Base-by-base conservation (phyloP, 2,797 vertebrate species). In the Craterocephalus amniculus region DNA sequence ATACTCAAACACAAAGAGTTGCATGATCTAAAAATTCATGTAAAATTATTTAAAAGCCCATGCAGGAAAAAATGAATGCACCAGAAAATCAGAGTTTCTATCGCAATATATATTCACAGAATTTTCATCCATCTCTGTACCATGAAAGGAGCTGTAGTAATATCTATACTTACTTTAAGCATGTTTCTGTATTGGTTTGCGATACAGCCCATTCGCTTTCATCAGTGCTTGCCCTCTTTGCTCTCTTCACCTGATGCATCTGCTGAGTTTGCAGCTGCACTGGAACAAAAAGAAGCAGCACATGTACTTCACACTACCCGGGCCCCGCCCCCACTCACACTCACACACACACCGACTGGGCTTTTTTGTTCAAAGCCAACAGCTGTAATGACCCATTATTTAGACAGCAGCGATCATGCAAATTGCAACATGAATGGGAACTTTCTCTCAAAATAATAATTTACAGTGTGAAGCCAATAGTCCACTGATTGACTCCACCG, bases 161-260 rank as follows among this genome's bases (percentile, higher is more conserved):
- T 51, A 62, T 18, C 12, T 32, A 48, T 67, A 88, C 88, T 90
- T n/a, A 90, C 87, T 40, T 32, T 66, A 27, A 9, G 54, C 62
- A 2, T 26, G 66, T 63, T 35, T 78, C 56, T 52, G 57, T 35
- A 49, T n/a, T 45, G 56, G 40, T 63, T 72, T 71, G 18, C 26
- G 31, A 36, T 72, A 3, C 70, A 61, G 68, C 29, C 70, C 76
- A 67, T 79, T 79, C 27, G 63, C 67, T 60, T 58, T 60, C 38
- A 55, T 58, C 65, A 13, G 51, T 54, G 43, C 70, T 65, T 70
- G 43, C 18, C 18, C 58, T 58, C 32, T 73, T 16, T 35, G 59
- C 36, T 77, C 71, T n/a, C 61, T 52, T 72, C 68, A 71, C 57
- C 64, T 36, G 61, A 72, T 78, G 81, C 78, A 76, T 86, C 59